These are phyloP conservation scores for Lithophane leautieri DNA, from an alignment of 2,888 invertebrate species.

Conservation along the genomic window DNA sequence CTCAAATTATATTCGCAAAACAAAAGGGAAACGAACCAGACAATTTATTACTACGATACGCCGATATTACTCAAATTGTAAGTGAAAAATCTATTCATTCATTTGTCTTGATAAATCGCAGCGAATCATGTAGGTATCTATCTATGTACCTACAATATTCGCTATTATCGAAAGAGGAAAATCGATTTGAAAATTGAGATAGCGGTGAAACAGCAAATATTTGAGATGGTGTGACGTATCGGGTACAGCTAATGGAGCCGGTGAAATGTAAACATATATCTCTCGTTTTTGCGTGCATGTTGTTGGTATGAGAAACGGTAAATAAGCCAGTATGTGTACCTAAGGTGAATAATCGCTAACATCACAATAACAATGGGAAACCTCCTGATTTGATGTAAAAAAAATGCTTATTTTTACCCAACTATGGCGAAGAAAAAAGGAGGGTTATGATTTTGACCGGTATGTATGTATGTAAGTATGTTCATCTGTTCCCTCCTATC, in stretches of 20 bases:
- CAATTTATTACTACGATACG: slow-evolving; percentile 47
- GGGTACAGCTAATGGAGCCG: slow-evolving; percentile 37
- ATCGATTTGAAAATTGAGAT: slow-evolving; percentile 30
- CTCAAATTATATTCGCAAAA: slow-evolving; percentile 30
- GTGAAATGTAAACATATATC: slow-evolving; percentile 27
- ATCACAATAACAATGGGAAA: no score
- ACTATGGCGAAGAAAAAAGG: no score
- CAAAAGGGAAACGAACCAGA: slow-evolving; percentile 36
- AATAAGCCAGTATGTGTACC: slow-evolving; percentile 2
- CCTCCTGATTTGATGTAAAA: neutral
- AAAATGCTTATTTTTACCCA: neutral
- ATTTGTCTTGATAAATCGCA: slow-evolving; percentile 74
- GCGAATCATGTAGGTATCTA: slow-evolving; percentile 49
- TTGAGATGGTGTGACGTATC: slow-evolving; percentile 43
- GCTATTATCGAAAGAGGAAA: slow-evolving; percentile 31
- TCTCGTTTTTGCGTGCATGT: slow-evolving; percentile 35
- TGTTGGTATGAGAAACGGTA: slow-evolving; percentile 17
- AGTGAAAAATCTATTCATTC: slow-evolving; percentile 67
- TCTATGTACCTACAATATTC: no score
- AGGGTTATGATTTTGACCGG: no score
- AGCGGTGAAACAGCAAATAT: slow-evolving; percentile 46
- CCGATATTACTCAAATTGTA: slow-evolving; percentile 48
- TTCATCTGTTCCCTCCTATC: no score
- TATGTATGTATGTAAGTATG: no score
- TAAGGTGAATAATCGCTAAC: slow-evolving; percentile 9